These are phyloP conservation scores for Exephanes ischioxanthus DNA, from an alignment of 2,888 invertebrate genomes.

Conservation along the genomic window DNA sequence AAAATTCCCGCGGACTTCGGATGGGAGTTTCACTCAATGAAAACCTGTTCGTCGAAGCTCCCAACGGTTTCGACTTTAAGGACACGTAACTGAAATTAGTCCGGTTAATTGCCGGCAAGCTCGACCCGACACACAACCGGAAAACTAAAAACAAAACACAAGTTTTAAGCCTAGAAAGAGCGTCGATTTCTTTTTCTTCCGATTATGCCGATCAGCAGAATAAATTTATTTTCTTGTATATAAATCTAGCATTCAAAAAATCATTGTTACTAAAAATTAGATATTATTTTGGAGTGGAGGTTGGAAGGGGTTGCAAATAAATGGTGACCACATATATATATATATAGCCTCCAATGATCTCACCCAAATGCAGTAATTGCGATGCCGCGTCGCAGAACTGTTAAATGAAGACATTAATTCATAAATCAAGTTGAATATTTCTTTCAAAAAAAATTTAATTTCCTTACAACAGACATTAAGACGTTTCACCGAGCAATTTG, in stretches of 20 bases:
- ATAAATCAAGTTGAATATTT: too few relatives aligned
- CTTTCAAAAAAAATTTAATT: not conserved
- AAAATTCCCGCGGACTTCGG: not conserved
- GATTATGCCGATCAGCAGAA: too few relatives aligned
- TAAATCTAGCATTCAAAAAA: too few relatives aligned
- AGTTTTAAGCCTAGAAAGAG: slow-evolving; percentile 51
- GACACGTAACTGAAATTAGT: slow-evolving; percentile 63
- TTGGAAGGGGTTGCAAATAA: not conserved
- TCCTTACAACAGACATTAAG: not conserved
- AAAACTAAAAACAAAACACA: slow-evolving; percentile 10
- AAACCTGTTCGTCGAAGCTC: not conserved
- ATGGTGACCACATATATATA: not conserved
- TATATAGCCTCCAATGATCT: not conserved
- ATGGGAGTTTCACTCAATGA: not conserved
- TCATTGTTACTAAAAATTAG: too few relatives aligned
- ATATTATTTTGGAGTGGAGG: too few relatives aligned
- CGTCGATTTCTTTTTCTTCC: not conserved
- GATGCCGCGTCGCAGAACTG: too few relatives aligned
- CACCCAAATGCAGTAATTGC: too few relatives aligned
- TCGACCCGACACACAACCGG: slow-evolving; percentile 30
- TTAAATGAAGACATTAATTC: too few relatives aligned
- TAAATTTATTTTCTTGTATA: too few relatives aligned
- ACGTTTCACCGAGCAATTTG: not conserved
- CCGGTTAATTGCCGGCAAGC: slow-evolving; percentile 60
- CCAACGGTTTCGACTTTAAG: slow-evolving; percentile 1